Evolutionary conservation across 1,140 invertebrate species (phyloP).

Genomic region (Orussus abietinus): DNA sequence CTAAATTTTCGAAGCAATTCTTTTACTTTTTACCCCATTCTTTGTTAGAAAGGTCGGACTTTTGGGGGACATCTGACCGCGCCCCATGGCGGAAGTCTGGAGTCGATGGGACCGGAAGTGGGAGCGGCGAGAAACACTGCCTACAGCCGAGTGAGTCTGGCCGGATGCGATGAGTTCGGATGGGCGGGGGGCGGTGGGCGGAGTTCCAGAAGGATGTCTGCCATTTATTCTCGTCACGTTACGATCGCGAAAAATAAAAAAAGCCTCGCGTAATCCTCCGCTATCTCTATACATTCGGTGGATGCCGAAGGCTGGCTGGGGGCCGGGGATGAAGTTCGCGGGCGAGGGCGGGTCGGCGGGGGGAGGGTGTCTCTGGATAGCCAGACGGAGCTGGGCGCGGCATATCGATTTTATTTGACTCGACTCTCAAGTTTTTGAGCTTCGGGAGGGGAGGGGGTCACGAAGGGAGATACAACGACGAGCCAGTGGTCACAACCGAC

Average conservation of each 20-base stretch:
- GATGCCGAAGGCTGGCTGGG: constrained; percentile 32
- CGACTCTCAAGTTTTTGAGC: constrained; percentile 13
- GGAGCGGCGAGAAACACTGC: constrained; percentile 6
- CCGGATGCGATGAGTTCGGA: too few relatives aligned
- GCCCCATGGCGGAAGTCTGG: too few relatives aligned
- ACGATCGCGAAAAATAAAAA: constrained; percentile 30
- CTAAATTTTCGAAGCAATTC: too few relatives aligned
- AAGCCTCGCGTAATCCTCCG: constrained; percentile 38
- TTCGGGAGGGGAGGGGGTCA: constrained; percentile 32
- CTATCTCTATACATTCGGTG: constrained; percentile 43
- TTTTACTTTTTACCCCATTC: too few relatives aligned
- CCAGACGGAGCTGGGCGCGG: constrained; percentile 29
- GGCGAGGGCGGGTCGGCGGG: too few relatives aligned
- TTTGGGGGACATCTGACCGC: too few relatives aligned
- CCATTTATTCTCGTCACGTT: constrained; percentile 50
- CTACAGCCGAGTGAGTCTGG: too few relatives aligned
- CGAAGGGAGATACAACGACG: constrained; percentile 5
- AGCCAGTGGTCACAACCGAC: background rate
- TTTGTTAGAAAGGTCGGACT: too few relatives aligned
- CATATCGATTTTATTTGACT: constrained; percentile 51
- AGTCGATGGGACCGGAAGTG: too few relatives aligned
- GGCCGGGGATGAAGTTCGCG: too few relatives aligned
- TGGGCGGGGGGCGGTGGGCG: constrained; percentile 5
- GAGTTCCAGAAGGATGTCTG: constrained; percentile 28
- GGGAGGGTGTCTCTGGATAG: constrained; percentile 30